Conservation (phyloP, 37 sponge, comb jelly and placozoan genomes). For the Amphimedon queenslandica region DNA sequence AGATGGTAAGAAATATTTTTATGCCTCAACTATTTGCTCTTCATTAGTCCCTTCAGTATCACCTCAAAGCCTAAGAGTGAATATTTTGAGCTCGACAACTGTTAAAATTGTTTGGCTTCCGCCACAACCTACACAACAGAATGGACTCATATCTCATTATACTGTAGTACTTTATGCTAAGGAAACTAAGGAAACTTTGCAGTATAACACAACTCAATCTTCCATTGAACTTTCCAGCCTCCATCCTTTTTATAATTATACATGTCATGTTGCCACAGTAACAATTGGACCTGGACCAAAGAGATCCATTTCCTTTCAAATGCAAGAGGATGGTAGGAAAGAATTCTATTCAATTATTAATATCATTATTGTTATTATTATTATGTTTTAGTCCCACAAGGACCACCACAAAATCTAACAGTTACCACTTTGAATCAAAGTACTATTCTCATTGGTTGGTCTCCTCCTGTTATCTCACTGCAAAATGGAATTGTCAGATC, state of each 20-base stretch:
- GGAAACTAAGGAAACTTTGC: neutral
- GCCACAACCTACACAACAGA: slow-evolving; percentile 12
- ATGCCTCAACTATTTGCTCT: too few species aligned
- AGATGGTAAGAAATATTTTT: slow-evolving; percentile 2
- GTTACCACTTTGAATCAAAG: neutral
- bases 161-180: neutral
- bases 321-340: slow-evolving; percentile 1
- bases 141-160: slow-evolving; percentile 16
- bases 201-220: neutral
- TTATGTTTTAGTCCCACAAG: slow-evolving; percentile 1
- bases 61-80: neutral
- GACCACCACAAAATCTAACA: neutral
- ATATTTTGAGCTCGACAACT: neutral
- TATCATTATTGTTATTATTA: too few species aligned
- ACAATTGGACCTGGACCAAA: slow-evolving; percentile 1
- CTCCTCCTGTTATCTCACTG: slow-evolving; percentile 8
- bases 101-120: slow-evolving; percentile 7
- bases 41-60: slow-evolving; percentile 5
- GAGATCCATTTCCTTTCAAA: neutral
- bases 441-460: slow-evolving; percentile 12
- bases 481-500: slow-evolving; percentile 31
- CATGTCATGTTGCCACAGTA: neutral
- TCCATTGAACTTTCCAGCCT: neutral
- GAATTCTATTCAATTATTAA: neutral
- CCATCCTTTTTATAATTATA: slow-evolving; percentile 1